These are phyloP conservation scores for Mimachlamys varia DNA, from an alignment of 2,888 invertebrate genomes.

Conservation along the genomic window DNA sequence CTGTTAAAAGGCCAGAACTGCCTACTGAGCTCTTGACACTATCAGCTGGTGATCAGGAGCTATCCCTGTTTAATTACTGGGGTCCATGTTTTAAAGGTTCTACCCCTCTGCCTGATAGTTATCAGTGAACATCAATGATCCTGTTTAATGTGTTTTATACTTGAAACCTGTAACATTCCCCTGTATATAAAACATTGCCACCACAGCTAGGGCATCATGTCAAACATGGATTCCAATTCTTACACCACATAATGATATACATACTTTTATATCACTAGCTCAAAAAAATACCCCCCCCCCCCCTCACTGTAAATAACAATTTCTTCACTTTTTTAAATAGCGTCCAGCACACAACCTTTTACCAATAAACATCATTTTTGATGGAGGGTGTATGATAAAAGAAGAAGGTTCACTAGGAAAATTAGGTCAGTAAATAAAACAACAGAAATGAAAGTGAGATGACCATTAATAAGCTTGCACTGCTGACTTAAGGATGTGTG, in stretches of 20 bases:
- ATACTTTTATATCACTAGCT: too few species aligned
- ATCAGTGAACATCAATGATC: not conserved
- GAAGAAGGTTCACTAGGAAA: not conserved
- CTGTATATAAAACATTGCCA: not conserved
- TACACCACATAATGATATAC: not conserved
- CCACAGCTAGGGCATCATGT: not conserved
- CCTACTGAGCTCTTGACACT: not conserved
- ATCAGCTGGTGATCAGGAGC: not conserved
- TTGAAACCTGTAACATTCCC: not conserved
- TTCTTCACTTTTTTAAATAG: too few species aligned
- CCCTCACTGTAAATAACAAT: too few species aligned
- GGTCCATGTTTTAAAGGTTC: not conserved
- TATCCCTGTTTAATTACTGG: not conserved
- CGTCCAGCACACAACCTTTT: too few species aligned
- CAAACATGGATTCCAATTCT: not conserved
- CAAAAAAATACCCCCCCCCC: too few species aligned
- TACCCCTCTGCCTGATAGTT: not conserved
- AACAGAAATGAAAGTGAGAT: too few species aligned
- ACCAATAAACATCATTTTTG: too few species aligned
- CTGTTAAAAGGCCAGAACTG: not conserved
- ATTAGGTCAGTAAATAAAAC: not conserved
- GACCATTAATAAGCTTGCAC: too few species aligned
- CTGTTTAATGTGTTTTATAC: constrained; percentile 3
- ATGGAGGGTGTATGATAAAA: too few species aligned
- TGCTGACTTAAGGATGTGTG: too few species aligned